These are phyloP conservation scores for Orbicella faveolata DNA, from an alignment of 64 coral and sea anemone species.

Conservation along the genomic window DNA sequence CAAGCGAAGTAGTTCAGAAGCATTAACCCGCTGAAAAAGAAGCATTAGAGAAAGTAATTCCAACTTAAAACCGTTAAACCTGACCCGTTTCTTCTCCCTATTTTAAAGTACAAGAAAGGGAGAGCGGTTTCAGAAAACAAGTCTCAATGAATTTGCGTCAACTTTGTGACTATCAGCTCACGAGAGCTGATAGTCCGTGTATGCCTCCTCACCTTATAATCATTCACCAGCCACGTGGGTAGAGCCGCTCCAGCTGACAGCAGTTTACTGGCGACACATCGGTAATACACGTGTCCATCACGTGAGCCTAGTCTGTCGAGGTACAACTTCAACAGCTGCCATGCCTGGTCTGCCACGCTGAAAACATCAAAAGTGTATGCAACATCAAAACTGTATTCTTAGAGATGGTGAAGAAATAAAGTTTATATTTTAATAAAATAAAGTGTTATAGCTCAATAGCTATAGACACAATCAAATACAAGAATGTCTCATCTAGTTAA, in stretches of 20 bases:
- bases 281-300: slow-evolving; percentile 68
- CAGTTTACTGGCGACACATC: slow-evolving; percentile 81
- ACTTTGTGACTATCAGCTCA: too few relatives aligned
- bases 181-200: too few relatives aligned
- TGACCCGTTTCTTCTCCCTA: too few relatives aligned
- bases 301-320: slow-evolving; percentile 62
- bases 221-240: slow-evolving; percentile 93
- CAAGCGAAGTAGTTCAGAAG: slow-evolving; percentile 79
- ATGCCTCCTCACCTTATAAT: slow-evolving; percentile 75
- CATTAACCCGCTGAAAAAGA: slow-evolving; percentile 67
- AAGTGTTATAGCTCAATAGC: too few relatives aligned
- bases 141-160: too few relatives aligned
- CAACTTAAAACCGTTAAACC: too few relatives aligned
- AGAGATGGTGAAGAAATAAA: too few relatives aligned
- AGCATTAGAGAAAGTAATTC: not conserved
- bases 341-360: slow-evolving; percentile 88
- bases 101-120: too few relatives aligned
- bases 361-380: not conserved
- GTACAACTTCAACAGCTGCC: slow-evolving; percentile 83
- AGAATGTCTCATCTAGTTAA: not conserved
- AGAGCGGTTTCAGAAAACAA: too few relatives aligned
- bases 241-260: slow-evolving; percentile 79
- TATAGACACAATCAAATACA: not conserved
- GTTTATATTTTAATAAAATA: too few relatives aligned
- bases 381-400: not conserved